Evolutionary conservation across 2,113 vertebrate species (phyloP).

Genomic region (Passer montanus): DNA sequence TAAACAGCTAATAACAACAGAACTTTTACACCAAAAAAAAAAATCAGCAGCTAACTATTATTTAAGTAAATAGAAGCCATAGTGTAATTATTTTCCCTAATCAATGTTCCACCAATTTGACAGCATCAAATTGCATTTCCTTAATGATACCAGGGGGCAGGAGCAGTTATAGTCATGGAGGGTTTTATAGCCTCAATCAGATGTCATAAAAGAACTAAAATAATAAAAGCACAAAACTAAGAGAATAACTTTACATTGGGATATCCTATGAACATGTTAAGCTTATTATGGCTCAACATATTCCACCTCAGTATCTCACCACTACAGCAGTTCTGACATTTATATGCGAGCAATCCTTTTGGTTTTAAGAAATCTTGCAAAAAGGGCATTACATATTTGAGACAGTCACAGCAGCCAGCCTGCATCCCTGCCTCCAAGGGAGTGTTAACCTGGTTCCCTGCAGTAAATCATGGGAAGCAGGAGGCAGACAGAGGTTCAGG

Average conservation of each 20-base stretch:
- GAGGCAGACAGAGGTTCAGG: background rate
- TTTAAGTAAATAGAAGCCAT: background rate
- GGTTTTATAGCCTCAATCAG: background rate
- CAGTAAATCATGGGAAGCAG: background rate
- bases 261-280: background rate
- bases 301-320: background rate
- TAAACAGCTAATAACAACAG: background rate
- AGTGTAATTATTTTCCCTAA: background rate
- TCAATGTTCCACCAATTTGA: background rate
- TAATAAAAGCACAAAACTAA: background rate
- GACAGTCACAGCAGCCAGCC: background rate
- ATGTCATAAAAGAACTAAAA: background rate
- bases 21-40: background rate
- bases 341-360: background rate
- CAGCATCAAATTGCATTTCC: background rate
- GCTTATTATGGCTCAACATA: background rate
- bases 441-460: background rate
- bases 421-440: background rate
- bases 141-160: background rate
- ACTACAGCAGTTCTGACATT: background rate
- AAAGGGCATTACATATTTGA: background rate
- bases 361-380: background rate
- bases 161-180: background rate
- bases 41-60: background rate
- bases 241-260: background rate